Base-by-base conservation (phyloP, 2,888 invertebrate genomes). In the Arrhopalites spinosus region DNA sequence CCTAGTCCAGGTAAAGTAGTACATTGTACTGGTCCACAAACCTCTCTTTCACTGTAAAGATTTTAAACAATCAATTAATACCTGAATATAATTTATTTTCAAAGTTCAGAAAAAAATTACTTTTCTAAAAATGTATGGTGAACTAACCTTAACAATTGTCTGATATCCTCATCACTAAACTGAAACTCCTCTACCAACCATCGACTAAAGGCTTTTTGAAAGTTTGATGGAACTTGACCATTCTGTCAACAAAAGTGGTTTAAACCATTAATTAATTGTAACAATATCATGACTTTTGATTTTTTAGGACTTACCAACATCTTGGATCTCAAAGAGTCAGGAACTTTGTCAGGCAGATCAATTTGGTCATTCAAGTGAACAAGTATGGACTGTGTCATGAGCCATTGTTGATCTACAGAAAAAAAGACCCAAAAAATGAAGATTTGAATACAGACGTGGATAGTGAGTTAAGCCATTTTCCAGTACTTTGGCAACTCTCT, bases 291-390 rank as follows among this genome's bases (percentile, higher is more conserved):
- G 2, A 59, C 7, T 59, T 23, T 7, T 23, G 20, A 20, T 23
- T 59, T 59, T 20, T 23, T 3, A 23, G 17, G 25, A 59, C 59
- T 59, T 59, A 59, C 59, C 59, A 59, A 59, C 5, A 59, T 59
- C 25, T 59, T 59, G 23, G 59, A 25, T 2, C 15, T 25, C 2
- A 59, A 25, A 59, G 59, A 27, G 11, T 59, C 25, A 23, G 59
- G 59, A 11, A 59, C 59, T 20, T n/a, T 56, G 15, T n/a, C n/a
- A n/a, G 11, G 11, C 36, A 7, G 36, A 36, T 3, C 36, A 7
- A 7, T 36, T 36, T 36, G 36, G 36, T 3, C 3, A 11, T 36
- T 36, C 36, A 36, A 36, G 11, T 36, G 36, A 36, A 36, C 11
- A 7, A 7, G 36, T 11, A 36, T 36, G 5, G 36, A 36, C 36